Percentiles rank a stretch among this genome's conserved stretches.
phyloP scores from a whole-genome alignment of 2,888 invertebrate species.

The Tetragonula carbonaria region DNA sequence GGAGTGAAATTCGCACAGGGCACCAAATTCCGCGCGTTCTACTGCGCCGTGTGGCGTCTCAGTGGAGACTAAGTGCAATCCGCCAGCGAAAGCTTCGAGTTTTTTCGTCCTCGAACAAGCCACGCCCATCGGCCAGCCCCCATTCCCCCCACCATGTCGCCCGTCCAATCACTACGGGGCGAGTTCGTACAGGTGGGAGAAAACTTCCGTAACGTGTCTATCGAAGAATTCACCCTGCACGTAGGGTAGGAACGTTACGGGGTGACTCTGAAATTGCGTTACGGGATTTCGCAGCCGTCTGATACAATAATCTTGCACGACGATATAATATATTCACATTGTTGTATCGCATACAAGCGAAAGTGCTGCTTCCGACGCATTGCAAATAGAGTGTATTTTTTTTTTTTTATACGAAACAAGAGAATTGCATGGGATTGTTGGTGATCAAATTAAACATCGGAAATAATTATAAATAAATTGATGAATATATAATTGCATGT shows the following conservation, averaged over 20 bases:
- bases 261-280: slow-evolving; percentile 32
- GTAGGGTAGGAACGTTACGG: neutral
- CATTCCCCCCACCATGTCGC: slow-evolving; percentile 6
- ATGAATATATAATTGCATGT: too few species aligned
- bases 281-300: neutral
- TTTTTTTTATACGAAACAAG: too few species aligned
- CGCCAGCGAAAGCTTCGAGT: slow-evolving; percentile 13
- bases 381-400: too few species aligned
- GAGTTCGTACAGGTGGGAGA: too few species aligned
- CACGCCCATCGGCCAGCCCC: slow-evolving; percentile 49
- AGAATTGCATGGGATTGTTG: too few species aligned
- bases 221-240: neutral
- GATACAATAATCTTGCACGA: neutral
- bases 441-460: too few species aligned
- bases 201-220: neutral
- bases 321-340: neutral
- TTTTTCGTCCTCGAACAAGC: slow-evolving; percentile 25
- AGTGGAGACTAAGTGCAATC: slow-evolving; percentile 74
- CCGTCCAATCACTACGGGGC: slow-evolving; percentile 13
- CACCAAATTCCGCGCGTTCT: slow-evolving; percentile 13
- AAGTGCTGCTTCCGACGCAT: too few species aligned
- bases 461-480: too few species aligned
- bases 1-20: neutral
- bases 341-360: too few species aligned
- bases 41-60: slow-evolving; percentile 72